Evolutionary conservation across 2,888 invertebrate species (phyloP).

Genomic region (Epirrhoe alternata): DNA sequence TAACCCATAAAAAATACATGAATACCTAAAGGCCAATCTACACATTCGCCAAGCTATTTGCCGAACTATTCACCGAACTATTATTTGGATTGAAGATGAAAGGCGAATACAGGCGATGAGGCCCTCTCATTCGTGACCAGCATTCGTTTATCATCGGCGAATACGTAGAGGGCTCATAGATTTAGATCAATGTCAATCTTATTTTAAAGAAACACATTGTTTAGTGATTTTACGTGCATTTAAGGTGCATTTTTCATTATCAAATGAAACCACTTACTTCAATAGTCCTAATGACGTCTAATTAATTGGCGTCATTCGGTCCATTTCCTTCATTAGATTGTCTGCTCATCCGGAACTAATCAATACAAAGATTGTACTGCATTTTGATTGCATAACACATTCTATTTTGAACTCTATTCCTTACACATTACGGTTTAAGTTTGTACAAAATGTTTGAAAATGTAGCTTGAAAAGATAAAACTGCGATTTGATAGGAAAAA

Average conservation of each 20-base stretch:
- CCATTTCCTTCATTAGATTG: slow-evolving; percentile 37
- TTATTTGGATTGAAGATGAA: too few relatives aligned
- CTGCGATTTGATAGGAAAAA: not conserved
- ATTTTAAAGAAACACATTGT: not conserved
- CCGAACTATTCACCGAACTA: too few relatives aligned
- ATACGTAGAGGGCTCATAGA: too few relatives aligned
- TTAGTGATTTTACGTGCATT: not conserved
- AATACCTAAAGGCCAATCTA: too few relatives aligned
- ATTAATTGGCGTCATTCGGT: slow-evolving; percentile 33
- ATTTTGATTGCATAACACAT: not conserved
- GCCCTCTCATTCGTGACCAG: too few relatives aligned
- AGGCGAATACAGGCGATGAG: too few relatives aligned
- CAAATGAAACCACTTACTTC: not conserved
- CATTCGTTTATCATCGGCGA: too few relatives aligned
- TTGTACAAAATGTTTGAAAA: not conserved
- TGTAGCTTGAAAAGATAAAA: not conserved
- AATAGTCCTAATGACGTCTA: slow-evolving; percentile 10
- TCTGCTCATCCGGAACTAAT: slow-evolving; percentile 36
- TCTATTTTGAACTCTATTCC: slow-evolving; percentile 7
- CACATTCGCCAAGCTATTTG: too few relatives aligned
- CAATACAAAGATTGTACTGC: slow-evolving; percentile 26
- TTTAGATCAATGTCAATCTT: not conserved
- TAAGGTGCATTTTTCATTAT: not conserved
- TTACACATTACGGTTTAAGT: not conserved
- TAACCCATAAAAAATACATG: too few relatives aligned